Percentiles rank a stretch among this genome's conserved stretches.
Evolutionary conservation across 1,140 invertebrate species (phyloP).

Genomic region (Dreissena polymorpha): DNA sequence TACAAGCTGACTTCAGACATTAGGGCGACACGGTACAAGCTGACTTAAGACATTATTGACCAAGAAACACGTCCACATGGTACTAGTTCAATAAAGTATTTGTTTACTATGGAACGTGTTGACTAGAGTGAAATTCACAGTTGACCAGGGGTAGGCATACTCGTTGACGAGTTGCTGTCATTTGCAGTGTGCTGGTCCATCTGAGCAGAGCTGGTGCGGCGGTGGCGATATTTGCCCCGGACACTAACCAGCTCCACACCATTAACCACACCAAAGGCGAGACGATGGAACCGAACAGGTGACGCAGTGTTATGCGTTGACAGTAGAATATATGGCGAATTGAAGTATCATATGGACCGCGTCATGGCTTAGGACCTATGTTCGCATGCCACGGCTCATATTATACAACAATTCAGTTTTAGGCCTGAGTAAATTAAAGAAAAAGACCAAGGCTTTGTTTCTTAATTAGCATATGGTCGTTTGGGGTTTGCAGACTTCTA

Average conservation of each 20-base stretch:
- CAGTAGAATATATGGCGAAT: background rate
- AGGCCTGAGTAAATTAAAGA: too few relatives aligned
- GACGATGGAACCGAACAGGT: constrained; percentile 67
- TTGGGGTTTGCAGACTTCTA: too few relatives aligned
- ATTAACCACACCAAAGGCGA: constrained; percentile 82
- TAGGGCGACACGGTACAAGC: too few relatives aligned
- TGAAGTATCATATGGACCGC: background rate
- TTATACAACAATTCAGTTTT: too few relatives aligned
- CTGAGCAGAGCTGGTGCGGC: constrained; percentile 80
- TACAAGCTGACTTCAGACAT: too few relatives aligned
- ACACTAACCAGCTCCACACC: constrained; percentile 81
- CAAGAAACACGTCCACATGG: too few relatives aligned
- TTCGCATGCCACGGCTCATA: too few relatives aligned
- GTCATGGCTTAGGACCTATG: background rate
- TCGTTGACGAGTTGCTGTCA: background rate
- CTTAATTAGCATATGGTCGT: too few relatives aligned
- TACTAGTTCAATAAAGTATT: background rate
- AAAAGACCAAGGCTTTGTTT: too few relatives aligned
- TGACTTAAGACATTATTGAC: too few relatives aligned
- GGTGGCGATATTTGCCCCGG: constrained; percentile 83
- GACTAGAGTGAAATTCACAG: background rate
- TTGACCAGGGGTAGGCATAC: background rate
- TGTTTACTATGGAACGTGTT: background rate
- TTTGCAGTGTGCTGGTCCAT: constrained; percentile 80
- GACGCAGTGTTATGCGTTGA: background rate